These are phyloP conservation scores for Notocelia uddmanniana DNA, from an alignment of 2,888 invertebrate genomes.

Conservation along the genomic window DNA sequence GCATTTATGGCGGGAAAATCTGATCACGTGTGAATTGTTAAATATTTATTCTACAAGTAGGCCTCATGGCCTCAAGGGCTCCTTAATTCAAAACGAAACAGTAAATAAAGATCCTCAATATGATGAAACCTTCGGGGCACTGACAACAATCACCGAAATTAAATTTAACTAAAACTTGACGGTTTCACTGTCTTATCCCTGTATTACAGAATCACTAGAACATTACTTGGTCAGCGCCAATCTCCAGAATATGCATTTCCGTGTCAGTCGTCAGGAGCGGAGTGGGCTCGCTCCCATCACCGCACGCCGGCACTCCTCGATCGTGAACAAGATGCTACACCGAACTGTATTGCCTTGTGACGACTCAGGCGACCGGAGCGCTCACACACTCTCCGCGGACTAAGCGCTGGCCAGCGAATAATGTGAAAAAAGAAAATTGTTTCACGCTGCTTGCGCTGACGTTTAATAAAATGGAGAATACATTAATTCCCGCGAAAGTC, in stretches of 20 bases:
- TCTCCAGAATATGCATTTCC: constrained; percentile 83
- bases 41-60: not conserved
- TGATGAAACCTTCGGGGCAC: not conserved
- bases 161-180: not conserved
- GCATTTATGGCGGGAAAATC: too few species aligned
- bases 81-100: not conserved
- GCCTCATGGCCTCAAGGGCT: not conserved
- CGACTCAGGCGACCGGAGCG: constrained; percentile 65
- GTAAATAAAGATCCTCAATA: not conserved
- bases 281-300: constrained; percentile 63
- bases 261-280: constrained; percentile 58
- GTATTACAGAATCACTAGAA: constrained; percentile 46
- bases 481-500: constrained; percentile 82
- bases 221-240: constrained; percentile 83
- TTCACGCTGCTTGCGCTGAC: constrained; percentile 82
- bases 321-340: constrained; percentile 13
- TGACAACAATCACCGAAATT: not conserved
- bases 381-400: constrained; percentile 71
- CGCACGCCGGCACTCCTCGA: constrained; percentile 49
- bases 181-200: not conserved
- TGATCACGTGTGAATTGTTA: too few species aligned
- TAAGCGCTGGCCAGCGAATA: constrained; percentile 60
- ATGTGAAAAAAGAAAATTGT: constrained; percentile 81
- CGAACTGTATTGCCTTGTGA: constrained; percentile 30
- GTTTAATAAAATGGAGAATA: constrained; percentile 81